Evolutionary conservation across 2,797 vertebrate species (phyloP), one percentile per base, ranked within the genome.

Genomic region (Numenius phaeopus): DNA sequence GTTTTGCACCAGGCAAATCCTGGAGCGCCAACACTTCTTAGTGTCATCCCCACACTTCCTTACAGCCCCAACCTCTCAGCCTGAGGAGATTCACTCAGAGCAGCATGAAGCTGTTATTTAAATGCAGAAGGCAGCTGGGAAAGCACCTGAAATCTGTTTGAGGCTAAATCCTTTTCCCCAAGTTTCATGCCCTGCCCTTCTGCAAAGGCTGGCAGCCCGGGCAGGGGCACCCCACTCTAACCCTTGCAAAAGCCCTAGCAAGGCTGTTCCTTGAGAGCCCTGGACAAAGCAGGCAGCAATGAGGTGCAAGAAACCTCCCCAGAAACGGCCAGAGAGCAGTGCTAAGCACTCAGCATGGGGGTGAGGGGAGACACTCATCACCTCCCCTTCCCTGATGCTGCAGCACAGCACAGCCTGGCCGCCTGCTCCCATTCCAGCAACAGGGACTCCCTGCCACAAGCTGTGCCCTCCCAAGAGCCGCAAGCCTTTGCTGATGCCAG

Each of bases 371-470:
- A 49, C 3, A 13, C 22, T 59, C 44, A 10, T 15, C 34, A 19
- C 11, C 40, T 83, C 15, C 11, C n/a, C 14, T 94, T 83, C 50
- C 69, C 50, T 55, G 22, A 4, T n/a, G 39, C 26, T 69, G 23
- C 47, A 47, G 42, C 4, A 14, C 24, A 46, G 32, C 55, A n/a
- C 46, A 65, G 62, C 46, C 54, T 27, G 18, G 15, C 49, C 2
- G 1, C 27, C 59, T 73, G 22, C 32, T 54, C 62, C n/a, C 9
- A 7, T 44, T 65, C 66, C 59, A 84, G 29, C 30, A 83, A 24
- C 11, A 58, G 37, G 23, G 8, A 59, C 1, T 8, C 10, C 17
- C 12, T 70, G 11, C 19, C 24, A 29, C 0, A 0, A 49, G 5
- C 3, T 50, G 50, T 40, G 9, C 59, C 37, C 42, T 78, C 62